A percentile compares a stretch with the other conserved stretches of the same genome.
Conservation (phyloP, 2,888 invertebrate genomes). For the Acleris emargana region DNA sequence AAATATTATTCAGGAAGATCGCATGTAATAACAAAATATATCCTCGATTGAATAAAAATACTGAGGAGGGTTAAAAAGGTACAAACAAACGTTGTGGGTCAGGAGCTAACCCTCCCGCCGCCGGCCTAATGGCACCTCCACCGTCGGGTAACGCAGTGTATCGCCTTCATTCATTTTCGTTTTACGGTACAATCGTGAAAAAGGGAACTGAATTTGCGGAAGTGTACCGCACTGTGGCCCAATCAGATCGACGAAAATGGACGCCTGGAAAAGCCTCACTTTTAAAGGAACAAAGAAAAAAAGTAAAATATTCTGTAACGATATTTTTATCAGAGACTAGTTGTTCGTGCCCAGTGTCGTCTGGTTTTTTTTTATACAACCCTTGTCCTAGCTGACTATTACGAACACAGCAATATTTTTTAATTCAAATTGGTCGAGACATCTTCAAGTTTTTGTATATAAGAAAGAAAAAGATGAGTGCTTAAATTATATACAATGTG, state of each 20-base stretch:
- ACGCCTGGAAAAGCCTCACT: background rate
- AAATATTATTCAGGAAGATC: conserved; percentile 19
- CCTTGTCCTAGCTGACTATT: too few species aligned
- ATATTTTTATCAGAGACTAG: too few species aligned
- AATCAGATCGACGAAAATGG: conserved; percentile 26
- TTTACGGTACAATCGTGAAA: conserved; percentile 28
- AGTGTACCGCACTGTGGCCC: conserved; percentile 16
- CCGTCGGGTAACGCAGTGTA: conserved; percentile 1
- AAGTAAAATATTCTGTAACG: background rate
- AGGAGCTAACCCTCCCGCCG: conserved; percentile 16
- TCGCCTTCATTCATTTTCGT: conserved; percentile 34
- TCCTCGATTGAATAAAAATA: conserved; percentile 34
- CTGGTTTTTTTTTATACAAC: too few species aligned
- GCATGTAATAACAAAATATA: conserved; percentile 14
- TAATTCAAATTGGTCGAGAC: too few species aligned
- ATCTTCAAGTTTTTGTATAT: too few species aligned
- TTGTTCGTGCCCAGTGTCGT: too few species aligned
- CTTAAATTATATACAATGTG: too few species aligned
- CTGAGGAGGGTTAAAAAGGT: conserved; percentile 17
- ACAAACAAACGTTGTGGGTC: conserved; percentile 32
- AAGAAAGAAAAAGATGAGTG: too few species aligned
- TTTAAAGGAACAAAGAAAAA: conserved; percentile 16
- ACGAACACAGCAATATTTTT: too few species aligned
- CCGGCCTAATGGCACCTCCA: conserved; percentile 9
- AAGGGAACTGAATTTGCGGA: conserved; percentile 11